Percentiles rank a stretch among this genome's conserved stretches.
Evolutionary conservation across 2,797 vertebrate genomes (phyloP).

Genomic region (Limosa lapponica): DNA sequence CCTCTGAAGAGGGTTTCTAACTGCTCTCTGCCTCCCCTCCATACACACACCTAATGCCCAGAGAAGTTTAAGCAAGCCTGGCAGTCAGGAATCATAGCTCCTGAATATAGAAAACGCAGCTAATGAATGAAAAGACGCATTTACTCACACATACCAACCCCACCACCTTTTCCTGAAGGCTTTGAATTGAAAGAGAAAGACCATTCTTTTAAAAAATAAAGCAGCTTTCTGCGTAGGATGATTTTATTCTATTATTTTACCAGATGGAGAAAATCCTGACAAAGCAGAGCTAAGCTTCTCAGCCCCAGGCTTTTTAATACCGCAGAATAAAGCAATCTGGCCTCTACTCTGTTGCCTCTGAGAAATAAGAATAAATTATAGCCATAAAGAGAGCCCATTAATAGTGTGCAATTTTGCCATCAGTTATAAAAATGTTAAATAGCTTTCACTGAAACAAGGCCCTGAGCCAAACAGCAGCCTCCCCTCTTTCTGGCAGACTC

Average conservation of each 20-base stretch:
- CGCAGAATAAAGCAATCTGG: neutral
- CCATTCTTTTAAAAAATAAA: neutral
- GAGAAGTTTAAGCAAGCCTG: neutral
- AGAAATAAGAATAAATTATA: conserved; percentile 35
- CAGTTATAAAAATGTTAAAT: conserved; percentile 5
- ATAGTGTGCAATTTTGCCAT: neutral
- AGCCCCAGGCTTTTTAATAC: conserved; percentile 25
- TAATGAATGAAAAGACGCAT: neutral
- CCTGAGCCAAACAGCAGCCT: neutral
- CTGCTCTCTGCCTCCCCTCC: neutral
- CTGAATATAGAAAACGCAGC: neutral
- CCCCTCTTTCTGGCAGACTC: neutral
- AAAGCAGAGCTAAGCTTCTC: conserved; percentile 15
- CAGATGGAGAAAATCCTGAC: conserved; percentile 29
- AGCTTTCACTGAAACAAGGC: neutral
- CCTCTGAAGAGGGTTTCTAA: neutral
- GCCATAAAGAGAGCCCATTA: neutral
- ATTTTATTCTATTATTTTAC: conserved; percentile 32
- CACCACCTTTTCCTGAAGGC: neutral
- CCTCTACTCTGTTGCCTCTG: neutral
- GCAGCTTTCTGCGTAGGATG: neutral
- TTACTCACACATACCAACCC: neutral
- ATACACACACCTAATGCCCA: neutral
- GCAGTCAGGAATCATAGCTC: neutral
- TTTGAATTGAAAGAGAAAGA: conserved; percentile 20